These are phyloP conservation scores for Scaptomyza tumidula DNA, from an alignment of 2,888 invertebrate species.

Conservation along the genomic window DNA sequence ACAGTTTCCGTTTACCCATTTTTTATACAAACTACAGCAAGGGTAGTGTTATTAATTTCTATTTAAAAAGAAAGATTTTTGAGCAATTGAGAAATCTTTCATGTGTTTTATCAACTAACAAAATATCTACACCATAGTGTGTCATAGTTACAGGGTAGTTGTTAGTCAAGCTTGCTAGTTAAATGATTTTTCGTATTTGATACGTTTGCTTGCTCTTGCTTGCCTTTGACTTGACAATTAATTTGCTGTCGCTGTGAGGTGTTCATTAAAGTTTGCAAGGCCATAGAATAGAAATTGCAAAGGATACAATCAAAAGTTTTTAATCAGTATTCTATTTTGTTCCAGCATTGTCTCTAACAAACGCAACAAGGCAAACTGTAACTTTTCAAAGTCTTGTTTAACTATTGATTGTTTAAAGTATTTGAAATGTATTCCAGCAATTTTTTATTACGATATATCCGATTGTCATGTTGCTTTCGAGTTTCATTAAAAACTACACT, in stretches of 20 bases:
- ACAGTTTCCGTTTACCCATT: conserved; percentile 44
- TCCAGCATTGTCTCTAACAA: conserved; percentile 2
- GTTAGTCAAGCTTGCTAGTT: not conserved
- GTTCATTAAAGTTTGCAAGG: conserved; percentile 40
- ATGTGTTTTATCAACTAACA: too few relatives aligned
- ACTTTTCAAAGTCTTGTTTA: not conserved
- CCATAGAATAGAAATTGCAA: conserved; percentile 27
- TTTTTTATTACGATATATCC: too few relatives aligned
- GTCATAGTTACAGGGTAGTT: conserved; percentile 5
- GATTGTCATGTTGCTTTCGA: not conserved
- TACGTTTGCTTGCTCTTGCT: conserved; percentile 16
- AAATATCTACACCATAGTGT: too few relatives aligned
- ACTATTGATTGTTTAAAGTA: not conserved
- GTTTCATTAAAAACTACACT: too few relatives aligned
- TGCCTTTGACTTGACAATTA: conserved; percentile 45
- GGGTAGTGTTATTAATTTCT: not conserved
- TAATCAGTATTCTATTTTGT: conserved; percentile 21
- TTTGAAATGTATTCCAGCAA: not conserved
- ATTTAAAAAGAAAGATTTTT: not conserved
- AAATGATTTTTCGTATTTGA: not conserved
- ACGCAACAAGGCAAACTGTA: not conserved
- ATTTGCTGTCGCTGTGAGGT: conserved; percentile 34
- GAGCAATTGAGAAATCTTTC: too few relatives aligned
- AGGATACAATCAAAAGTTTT: conserved; percentile 24
- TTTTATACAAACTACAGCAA: not conserved